Evolutionary conservation across 2,797 vertebrate genomes (phyloP), one percentile per base, ranked within the genome.

Genomic region (Clamator glandarius): DNA sequence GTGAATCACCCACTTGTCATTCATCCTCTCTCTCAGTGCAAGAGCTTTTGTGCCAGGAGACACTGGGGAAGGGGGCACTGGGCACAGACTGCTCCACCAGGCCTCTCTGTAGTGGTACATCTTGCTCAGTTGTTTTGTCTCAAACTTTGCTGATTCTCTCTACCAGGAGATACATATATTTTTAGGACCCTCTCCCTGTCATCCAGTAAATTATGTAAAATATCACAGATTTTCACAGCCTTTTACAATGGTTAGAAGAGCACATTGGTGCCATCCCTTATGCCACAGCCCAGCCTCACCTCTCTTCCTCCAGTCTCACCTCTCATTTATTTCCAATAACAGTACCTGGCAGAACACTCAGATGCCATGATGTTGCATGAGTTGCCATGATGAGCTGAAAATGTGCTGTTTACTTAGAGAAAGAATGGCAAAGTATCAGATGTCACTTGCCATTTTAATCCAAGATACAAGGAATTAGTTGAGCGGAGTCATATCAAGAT

Each of bases 1-100:
- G 62, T 4, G 41, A 51, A 61, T 44, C 33, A n/a, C 0, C 2
- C 31, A 24, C 31, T 42, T 52, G 11, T 67, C 15, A 1, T 28
- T 9, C 20, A 61, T 44, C 6, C 15, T 31, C 17, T 13, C 41
- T 72, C 24, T 12, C 26, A 48, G 1, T 11, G 12, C 55, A n/a
- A 46, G 55, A 74, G 33, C 21, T 13, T 57, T 44, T 2, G 1
- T n/a, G 21, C 33, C 73, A 26, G n/a, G 26, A 86, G 26, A 3
- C 0, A 3, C 28, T 59, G 48, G 8, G 31, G 9, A 80, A 70
- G 12, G 8, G 19, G 11, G 8, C n/a, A 55, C 8, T 63, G 58
- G 42, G n/a, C 12, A 76, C 41, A 92, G 36, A 51, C 39, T 35
- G 61, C 48, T 39, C 28, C 33, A 11, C 10, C 33, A 75, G 19